These are phyloP conservation scores for Microcebus ravelobensis DNA, from an alignment of 2,113 vertebrate genomes.

Conservation along the genomic window DNA sequence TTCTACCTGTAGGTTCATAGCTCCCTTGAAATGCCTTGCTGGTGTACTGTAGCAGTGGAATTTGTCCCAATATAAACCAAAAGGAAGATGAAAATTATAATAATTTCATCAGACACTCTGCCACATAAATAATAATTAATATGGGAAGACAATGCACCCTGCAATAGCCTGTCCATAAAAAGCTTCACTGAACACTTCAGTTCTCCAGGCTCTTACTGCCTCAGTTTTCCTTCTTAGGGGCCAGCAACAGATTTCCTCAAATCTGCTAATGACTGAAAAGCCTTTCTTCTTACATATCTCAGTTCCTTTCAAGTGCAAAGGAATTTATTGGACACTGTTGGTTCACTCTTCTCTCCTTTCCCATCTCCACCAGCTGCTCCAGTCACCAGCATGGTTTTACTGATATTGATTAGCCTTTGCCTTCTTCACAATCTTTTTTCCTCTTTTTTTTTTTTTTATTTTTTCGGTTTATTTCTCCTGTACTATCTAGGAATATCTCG, in stretches of 20 bases:
- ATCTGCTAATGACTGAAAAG: background rate
- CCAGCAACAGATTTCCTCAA: background rate
- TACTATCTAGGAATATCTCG: background rate
- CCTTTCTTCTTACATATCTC: background rate
- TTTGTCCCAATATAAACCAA: background rate
- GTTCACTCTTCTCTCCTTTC: background rate
- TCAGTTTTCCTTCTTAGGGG: background rate
- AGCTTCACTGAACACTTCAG: background rate
- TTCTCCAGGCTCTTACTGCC: background rate
- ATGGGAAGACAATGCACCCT: background rate
- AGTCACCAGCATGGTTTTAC: background rate
- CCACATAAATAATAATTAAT: background rate
- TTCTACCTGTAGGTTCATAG: background rate
- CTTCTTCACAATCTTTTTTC: background rate
- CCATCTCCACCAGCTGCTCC: background rate
- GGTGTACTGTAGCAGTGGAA: background rate
- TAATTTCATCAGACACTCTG: background rate
- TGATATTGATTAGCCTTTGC: background rate
- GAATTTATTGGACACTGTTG: background rate
- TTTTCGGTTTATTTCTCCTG: background rate
- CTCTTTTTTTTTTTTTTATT: background rate
- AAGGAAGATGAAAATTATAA: background rate
- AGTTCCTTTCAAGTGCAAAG: background rate
- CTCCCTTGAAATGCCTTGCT: background rate
- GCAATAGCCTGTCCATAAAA: background rate